Base-by-base conservation (phyloP, 2,113 vertebrate genomes). In the Hippocampus abdominalis region DNA sequence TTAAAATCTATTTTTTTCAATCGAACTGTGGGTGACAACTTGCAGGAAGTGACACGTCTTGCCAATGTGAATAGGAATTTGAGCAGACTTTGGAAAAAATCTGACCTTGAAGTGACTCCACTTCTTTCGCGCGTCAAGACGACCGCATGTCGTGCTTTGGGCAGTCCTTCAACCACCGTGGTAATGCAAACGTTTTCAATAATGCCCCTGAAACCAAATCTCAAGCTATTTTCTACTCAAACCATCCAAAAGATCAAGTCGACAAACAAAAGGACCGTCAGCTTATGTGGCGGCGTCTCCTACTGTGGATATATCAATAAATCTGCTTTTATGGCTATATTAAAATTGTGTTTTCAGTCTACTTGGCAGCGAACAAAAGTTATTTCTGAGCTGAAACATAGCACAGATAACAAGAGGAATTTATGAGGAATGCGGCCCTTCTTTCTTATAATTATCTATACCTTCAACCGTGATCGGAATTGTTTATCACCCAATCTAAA, bases 401-500 rank as follows among this genome's bases (percentile, higher is more conserved):
- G 23, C 27, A 61, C 46, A 63, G 70, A 80, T 29, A 67, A 64
- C 60, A 61, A 46, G 46, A 56, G 71, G 25, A 70, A 64, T 68
- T 81, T 81, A 84, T 75, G 65, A 46, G 70, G 49, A 84, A 64
- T 25, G 29, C 64, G 57, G 25, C 48, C 44, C 62, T 70, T 74
- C 72, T 54, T 40, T 44, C 8, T 44, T 53, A 73, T 66, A 76
- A 69, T 40, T 42, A 69, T 63, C 29, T 64, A 29, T 3, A 4
- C 29, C 62, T 84, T 77, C 46, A 5, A 49, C 70, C 18, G 44
- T 79, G 72, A 87, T 68, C 61, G 81, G 64, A 71, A 7, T 77
- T 84, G 62, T 81, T 80, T 81, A 78, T 85, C 74, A 57, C 65
- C 15, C 6, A 64, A 64, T 49, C 51, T 69, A 72, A 69, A 82